These are phyloP conservation scores for Rhingia campestris DNA, from an alignment of 2,888 invertebrate genomes.

Conservation along the genomic window DNA sequence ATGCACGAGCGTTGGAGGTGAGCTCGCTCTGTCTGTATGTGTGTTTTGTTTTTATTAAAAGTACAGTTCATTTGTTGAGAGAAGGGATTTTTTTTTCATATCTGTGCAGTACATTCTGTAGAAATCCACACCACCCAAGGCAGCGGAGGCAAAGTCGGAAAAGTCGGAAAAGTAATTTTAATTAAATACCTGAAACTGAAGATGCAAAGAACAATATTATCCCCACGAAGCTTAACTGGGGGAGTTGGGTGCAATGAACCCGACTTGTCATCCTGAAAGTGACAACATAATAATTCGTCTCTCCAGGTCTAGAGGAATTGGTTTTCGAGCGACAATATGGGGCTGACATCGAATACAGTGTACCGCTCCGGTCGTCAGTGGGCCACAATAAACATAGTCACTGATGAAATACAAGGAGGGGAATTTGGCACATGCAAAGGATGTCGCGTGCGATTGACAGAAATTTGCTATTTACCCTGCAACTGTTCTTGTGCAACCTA, in stretches of 20 bases:
- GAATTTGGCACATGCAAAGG: slow-evolving; percentile 13
- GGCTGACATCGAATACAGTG: slow-evolving; percentile 4
- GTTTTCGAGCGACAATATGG: slow-evolving; percentile 18
- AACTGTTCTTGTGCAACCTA: neutral
- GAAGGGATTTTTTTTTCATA: neutral
- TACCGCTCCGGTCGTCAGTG: neutral
- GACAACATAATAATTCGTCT: slow-evolving; percentile 48
- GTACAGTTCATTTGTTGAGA: slow-evolving; percentile 17
- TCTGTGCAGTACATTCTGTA: neutral
- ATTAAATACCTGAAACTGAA: slow-evolving; percentile 39
- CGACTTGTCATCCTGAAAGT: slow-evolving; percentile 30
- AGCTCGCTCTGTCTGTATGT: neutral
- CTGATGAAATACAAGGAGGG: slow-evolving; percentile 3
- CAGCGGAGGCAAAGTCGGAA: neutral
- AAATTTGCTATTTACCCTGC: slow-evolving; percentile 43
- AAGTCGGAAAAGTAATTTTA: slow-evolving; percentile 22
- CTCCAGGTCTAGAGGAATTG: slow-evolving; percentile 24
- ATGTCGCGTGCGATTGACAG: slow-evolving; percentile 58
- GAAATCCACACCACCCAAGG: neutral
- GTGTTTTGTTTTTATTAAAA: slow-evolving; percentile 28
- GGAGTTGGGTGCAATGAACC: neutral
- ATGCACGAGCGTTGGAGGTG: neutral
- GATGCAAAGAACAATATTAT: neutral
- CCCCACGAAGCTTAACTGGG: neutral
- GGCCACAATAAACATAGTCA: neutral